Percentiles rank a stretch among this genome's conserved stretches.
Conservation (phyloP, 2,113 vertebrate species). For the Lepisosteus osseus region DNA sequence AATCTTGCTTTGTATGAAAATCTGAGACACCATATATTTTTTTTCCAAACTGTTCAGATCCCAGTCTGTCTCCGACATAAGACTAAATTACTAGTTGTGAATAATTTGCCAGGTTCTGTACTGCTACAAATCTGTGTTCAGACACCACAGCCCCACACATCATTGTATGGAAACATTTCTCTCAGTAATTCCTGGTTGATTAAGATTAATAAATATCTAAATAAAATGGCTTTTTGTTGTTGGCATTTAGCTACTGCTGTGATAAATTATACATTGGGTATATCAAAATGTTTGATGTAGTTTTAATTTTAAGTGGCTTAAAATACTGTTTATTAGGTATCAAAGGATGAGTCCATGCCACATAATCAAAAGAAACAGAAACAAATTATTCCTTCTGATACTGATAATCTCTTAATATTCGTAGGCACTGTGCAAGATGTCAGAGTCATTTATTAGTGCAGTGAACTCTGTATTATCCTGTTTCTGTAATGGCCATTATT, state of each 20-base stretch:
- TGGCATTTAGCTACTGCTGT: slow-evolving; percentile 4
- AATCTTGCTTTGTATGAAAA: neutral
- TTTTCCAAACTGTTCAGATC: neutral
- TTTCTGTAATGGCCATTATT: no score
- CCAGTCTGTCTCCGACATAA: neutral
- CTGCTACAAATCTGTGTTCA: neutral
- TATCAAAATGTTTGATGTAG: neutral
- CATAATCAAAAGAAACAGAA: slow-evolving; percentile 13
- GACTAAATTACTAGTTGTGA: neutral
- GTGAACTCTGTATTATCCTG: no score
- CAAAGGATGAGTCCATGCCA: slow-evolving; percentile 7
- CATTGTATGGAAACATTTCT: slow-evolving; percentile 7
- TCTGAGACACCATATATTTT: neutral
- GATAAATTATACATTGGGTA: neutral
- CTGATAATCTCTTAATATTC: neutral
- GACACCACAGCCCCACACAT: neutral
- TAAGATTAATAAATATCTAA: slow-evolving; percentile 13
- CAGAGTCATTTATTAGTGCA: no score
- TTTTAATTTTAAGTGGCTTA: slow-evolving; percentile 4
- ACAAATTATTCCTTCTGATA: slow-evolving; percentile 5
- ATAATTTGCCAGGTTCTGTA: neutral
- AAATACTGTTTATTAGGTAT: neutral
- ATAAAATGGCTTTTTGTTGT: neutral
- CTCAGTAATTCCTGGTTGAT: slow-evolving; percentile 1
- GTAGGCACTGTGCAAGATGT: no score